Evolutionary conservation across 2,113 vertebrate species (phyloP).

Genomic region (Trachemys scripta): DNA sequence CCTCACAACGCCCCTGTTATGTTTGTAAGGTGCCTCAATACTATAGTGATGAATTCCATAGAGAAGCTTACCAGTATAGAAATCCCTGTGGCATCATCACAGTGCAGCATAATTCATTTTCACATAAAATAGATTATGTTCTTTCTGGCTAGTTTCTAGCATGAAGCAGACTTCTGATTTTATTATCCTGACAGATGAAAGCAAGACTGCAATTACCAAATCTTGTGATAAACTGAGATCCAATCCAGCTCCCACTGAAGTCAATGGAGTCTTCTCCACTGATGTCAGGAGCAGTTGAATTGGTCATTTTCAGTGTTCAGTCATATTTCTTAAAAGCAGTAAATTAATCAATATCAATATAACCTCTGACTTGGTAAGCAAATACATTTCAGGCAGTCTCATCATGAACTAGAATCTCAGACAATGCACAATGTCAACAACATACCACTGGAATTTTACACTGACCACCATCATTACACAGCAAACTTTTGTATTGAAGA

Average conservation of each 20-base stretch:
- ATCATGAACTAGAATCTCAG: background rate
- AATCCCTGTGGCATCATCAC: background rate
- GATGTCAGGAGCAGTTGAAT: background rate
- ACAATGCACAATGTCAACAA: background rate
- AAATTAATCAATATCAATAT: background rate
- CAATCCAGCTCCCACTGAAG: background rate
- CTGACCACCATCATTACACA: background rate
- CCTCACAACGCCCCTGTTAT: background rate
- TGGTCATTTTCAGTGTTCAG: background rate
- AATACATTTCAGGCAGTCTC: background rate
- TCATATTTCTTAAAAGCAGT: background rate
- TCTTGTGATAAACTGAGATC: background rate
- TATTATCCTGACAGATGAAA: conserved; percentile 11
- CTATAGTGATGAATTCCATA: background rate
- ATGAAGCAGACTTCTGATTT: background rate
- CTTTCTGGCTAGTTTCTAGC: background rate
- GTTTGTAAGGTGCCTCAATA: background rate
- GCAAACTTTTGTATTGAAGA: background rate
- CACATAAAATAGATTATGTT: background rate
- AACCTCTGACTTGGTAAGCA: background rate
- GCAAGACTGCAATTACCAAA: background rate
- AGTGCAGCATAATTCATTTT: background rate
- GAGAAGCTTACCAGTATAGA: conserved; percentile 15
- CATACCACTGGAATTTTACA: background rate
- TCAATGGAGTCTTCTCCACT: background rate